These are phyloP conservation scores for Nyctalus aviator DNA, from an alignment of 2,797 vertebrate species.

Conservation along the genomic window DNA sequence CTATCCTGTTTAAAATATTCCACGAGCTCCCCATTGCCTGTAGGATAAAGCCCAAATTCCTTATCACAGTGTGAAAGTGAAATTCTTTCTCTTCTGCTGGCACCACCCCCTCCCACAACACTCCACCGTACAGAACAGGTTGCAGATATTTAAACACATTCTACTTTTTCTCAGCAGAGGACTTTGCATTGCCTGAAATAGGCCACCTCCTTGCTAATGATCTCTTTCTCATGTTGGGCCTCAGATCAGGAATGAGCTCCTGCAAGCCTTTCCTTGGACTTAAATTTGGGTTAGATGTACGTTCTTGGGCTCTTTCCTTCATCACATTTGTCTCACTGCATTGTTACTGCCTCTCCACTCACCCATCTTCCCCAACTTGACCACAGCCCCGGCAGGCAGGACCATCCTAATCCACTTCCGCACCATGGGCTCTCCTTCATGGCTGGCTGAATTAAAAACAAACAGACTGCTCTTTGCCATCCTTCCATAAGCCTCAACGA, in stretches of 20 bases:
- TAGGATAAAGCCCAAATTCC: neutral
- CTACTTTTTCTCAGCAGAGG: neutral
- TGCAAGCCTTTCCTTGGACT: neutral
- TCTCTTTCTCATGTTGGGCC: neutral
- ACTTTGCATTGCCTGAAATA: neutral
- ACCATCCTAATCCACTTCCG: neutral
- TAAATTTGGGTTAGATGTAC: neutral
- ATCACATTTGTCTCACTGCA: neutral
- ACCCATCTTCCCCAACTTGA: neutral
- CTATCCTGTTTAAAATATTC: neutral
- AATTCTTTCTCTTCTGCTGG: neutral
- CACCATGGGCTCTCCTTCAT: too few relatives aligned
- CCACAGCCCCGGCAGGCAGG: too few relatives aligned
- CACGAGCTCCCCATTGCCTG: neutral
- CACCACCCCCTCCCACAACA: accelerated
- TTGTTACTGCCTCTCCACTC: neutral
- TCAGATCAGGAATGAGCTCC: neutral
- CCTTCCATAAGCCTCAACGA: neutral
- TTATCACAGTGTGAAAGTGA: neutral
- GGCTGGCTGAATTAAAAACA: neutral
- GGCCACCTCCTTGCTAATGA: neutral
- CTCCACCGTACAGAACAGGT: neutral
- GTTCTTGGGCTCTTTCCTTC: neutral
- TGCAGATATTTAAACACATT: neutral
- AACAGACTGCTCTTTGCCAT: neutral